Evolutionary conservation across 1,140 invertebrate genomes (phyloP).

Genomic region (Atta cephalotes): DNA sequence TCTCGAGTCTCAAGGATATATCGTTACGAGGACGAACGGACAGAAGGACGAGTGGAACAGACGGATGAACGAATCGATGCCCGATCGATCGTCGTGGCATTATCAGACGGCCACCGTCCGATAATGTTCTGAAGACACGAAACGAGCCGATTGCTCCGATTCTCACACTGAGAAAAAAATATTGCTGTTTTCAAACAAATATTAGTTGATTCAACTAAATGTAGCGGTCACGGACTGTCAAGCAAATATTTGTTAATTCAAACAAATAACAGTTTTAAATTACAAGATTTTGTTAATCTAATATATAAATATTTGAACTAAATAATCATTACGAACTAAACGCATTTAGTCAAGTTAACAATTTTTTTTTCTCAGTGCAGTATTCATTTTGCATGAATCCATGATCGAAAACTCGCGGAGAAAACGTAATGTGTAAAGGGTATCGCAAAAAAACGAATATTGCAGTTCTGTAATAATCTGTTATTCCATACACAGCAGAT

Average conservation of each 20-base stretch:
- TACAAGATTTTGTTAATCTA: too few species aligned
- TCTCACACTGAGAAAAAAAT: neutral
- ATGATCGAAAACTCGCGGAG: neutral
- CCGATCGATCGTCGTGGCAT: constrained; percentile 59
- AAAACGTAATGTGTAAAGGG: neutral
- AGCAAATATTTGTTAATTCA: too few species aligned
- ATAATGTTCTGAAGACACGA: neutral
- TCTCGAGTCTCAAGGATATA: constrained; percentile 82
- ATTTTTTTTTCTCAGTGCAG: too few species aligned
- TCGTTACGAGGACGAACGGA: constrained; percentile 67
- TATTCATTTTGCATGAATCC: neutral
- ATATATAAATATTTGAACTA: too few species aligned
- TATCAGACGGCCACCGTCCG: neutral
- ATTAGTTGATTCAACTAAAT: too few species aligned
- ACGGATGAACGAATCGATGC: constrained; percentile 57
- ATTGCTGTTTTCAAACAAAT: too few species aligned
- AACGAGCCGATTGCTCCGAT: neutral
- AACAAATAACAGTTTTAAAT: too few species aligned
- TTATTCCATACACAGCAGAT: neutral
- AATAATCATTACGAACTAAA: too few species aligned
- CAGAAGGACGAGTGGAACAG: constrained; percentile 28
- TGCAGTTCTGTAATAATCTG: neutral
- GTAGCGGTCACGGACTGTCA: too few species aligned
- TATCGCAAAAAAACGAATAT: neutral
- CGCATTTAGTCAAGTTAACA: too few species aligned